Evolutionary conservation across 1,140 invertebrate species (phyloP).

Genomic region (Drosophila ohnishii): DNA sequence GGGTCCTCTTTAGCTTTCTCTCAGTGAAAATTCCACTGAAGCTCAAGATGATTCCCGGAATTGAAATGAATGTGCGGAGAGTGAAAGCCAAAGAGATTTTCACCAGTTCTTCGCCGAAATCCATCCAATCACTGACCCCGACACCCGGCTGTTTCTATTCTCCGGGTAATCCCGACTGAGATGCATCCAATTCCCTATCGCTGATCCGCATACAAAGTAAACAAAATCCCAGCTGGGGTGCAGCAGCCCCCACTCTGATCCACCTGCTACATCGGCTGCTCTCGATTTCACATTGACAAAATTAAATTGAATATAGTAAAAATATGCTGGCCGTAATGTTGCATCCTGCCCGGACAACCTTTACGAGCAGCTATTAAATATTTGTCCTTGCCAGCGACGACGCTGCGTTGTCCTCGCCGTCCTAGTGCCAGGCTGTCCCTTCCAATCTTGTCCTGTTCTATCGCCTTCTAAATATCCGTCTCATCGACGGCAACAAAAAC

Average conservation of each 20-base stretch:
- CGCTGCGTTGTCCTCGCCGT: constrained; percentile 44
- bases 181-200: constrained; percentile 59
- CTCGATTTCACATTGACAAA: constrained; percentile 63
- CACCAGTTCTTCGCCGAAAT: constrained; percentile 13
- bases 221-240: constrained; percentile 38
- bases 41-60: constrained; percentile 12
- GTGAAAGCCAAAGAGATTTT: constrained; percentile 27
- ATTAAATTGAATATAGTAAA: constrained; percentile 79
- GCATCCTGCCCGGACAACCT: constrained; percentile 36
- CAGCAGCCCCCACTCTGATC: constrained; percentile 3
- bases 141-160: constrained; percentile 6
- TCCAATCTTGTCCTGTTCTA: constrained; percentile 36
- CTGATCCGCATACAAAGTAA: constrained; percentile 62
- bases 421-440: constrained; percentile 7
- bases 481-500: constrained; percentile 66
- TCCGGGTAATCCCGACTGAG: constrained; percentile 27
- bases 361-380: constrained; percentile 71
- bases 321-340: constrained; percentile 78
- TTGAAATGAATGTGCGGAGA: constrained; percentile 8
- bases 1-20: not conserved
- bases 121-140: constrained; percentile 40
- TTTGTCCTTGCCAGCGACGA: constrained; percentile 57
- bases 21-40: not conserved
- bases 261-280: constrained; percentile 18
- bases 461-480: constrained; percentile 67